Base-by-base conservation (phyloP, 2,797 vertebrate species). In the Enteromius fasciolatus region DNA sequence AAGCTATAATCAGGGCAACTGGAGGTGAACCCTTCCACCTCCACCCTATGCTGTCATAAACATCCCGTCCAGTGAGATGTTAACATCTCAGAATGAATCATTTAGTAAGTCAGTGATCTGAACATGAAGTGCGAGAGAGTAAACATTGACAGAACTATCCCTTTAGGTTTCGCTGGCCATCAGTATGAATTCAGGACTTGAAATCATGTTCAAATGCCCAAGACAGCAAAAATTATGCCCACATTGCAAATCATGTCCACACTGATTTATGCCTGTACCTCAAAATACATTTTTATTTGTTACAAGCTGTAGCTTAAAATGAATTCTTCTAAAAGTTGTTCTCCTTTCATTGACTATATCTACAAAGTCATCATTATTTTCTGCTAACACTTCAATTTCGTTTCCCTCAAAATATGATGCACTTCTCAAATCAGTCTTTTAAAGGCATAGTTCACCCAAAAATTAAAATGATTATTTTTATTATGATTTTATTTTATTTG, bases 361-460 rank as follows among this genome's bases (percentile, higher is more conserved):
- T 50, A 63, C 54, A 18, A 7, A 5, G 41, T 73, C 57, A 73
- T 39, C 23, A 18, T 50, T 73, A 80, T 81, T 73, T 81, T 63
- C 41, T 80, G 78, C 68, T 48, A 7, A 73, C 68, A 25, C 54
- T 50, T 25, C 20, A 3, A 50, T 81, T 63, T 64, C 18, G 61
- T 61, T 72, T 73, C 68, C 69, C 41, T 73, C 20, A 48, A 31
- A 69, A 10, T n/a, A 36, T 59, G 23, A n/a, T 14, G n/a, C 36
- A 44, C 23, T 67, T 78, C 46, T 78, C 31, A 73, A 31, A 20
- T 50, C 25, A 2, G 48, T 59, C 9, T 52, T 23, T 52, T 33
- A 44, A 25, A 61, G 57, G 57, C 5, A 28, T 2, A 28, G 59
- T 61, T 61, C 25, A 28, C 57, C 57, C 11, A 28, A 15, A 28